A percentile compares a stretch with the other conserved stretches of the same genome.
These are phyloP conservation scores for Apis mellifera DNA, from an alignment of 1,140 invertebrate species.

Conservation along the genomic window DNA sequence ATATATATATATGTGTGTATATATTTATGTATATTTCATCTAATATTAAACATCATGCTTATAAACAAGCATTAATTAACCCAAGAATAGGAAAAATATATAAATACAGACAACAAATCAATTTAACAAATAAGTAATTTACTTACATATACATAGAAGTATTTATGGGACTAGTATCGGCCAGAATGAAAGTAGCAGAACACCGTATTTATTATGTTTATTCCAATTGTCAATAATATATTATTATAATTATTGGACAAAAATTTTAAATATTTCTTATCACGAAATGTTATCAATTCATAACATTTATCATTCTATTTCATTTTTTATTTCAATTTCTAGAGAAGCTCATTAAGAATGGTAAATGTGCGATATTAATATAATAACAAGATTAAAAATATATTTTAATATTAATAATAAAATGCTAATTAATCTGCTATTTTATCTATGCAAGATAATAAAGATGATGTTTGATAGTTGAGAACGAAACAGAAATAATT, in stretches of 20 bases:
- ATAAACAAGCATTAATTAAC: neutral
- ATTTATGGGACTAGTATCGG: neutral
- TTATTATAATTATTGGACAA: neutral
- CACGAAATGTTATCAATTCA: neutral
- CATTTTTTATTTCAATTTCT: neutral
- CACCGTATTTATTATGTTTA: neutral
- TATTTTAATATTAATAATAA: conserved; percentile 14
- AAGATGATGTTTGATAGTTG: neutral
- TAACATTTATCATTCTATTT: neutral
- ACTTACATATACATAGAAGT: neutral
- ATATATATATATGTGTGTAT: too few species aligned
- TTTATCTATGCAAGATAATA: neutral
- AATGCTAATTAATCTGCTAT: conserved; percentile 3
- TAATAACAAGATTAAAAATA: neutral
- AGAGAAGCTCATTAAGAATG: neutral
- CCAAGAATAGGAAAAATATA: neutral
- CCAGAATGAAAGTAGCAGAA: conserved; percentile 10
- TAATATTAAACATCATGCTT: neutral
- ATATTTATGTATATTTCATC: neutral
- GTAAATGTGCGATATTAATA: neutral
- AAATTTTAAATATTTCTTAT: neutral
- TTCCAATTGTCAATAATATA: neutral
- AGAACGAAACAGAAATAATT: conserved; percentile 43
- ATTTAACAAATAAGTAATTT: neutral
- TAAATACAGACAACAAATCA: neutral